Percentiles rank a stretch among this genome's conserved stretches.
Evolutionary conservation across 2,113 vertebrate genomes (phyloP).

Genomic region (Phalacrocorax pelagicus): DNA sequence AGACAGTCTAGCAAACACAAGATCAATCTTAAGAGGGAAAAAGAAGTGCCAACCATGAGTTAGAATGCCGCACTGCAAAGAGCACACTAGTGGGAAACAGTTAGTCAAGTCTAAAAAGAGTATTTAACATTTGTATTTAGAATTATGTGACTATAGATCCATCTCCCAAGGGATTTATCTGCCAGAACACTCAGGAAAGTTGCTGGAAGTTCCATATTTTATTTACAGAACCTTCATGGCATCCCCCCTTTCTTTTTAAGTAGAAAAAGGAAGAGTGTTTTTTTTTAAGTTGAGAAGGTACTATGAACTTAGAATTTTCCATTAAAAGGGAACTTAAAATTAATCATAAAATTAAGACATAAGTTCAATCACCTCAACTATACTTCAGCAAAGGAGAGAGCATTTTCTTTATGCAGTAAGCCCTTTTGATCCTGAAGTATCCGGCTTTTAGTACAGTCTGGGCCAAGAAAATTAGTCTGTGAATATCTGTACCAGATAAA

Average conservation of each 20-base stretch:
- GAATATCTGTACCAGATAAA: not conserved
- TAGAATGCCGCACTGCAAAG: not conserved
- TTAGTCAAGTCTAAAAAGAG: not conserved
- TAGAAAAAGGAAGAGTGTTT: fast-evolving
- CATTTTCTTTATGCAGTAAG: not conserved
- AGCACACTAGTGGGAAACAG: not conserved
- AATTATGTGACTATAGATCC: not conserved
- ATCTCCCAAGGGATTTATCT: not conserved
- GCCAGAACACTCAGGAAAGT: not conserved
- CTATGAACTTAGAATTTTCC: not conserved
- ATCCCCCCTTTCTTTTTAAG: not conserved
- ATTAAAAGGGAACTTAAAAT: not conserved
- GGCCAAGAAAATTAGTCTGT: not conserved
- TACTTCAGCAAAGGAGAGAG: not conserved
- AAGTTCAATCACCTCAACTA: not conserved
- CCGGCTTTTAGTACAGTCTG: not conserved
- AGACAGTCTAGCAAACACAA: conserved; percentile 93
- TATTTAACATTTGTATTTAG: not conserved
- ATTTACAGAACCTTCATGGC: not conserved
- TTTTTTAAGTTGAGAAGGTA: not conserved
- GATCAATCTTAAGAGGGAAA: conserved; percentile 84
- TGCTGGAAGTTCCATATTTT: not conserved
- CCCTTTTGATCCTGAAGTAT: not conserved
- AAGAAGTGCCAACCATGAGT: not conserved
- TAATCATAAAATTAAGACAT: not conserved